phyloP scores from a whole-genome alignment of 2,797 vertebrate genomes.

The Notolepis coatsorum region DNA sequence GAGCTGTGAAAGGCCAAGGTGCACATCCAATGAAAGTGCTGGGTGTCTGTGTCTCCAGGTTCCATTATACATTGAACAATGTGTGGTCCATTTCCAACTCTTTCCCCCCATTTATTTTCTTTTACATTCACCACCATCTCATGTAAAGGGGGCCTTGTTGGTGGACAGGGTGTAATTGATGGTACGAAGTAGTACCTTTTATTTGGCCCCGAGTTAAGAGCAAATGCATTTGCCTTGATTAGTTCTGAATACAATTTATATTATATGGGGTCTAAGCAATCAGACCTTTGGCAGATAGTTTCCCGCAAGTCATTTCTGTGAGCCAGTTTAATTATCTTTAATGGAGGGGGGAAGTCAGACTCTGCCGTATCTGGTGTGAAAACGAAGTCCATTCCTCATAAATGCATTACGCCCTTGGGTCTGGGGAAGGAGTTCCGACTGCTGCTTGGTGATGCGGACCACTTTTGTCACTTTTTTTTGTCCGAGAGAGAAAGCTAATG shows the following conservation, averaged over 20 bases:
- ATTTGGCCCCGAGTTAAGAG: slow-evolving; percentile 59
- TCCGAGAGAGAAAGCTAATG: slow-evolving; percentile 44
- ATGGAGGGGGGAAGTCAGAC: slow-evolving; percentile 67
- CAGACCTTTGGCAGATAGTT: slow-evolving; percentile 55
- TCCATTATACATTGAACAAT: slow-evolving; percentile 14
- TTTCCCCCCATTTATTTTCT: slow-evolving; percentile 42
- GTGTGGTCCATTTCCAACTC: not conserved
- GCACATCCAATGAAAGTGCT: not conserved
- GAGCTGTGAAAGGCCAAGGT: slow-evolving; percentile 1
- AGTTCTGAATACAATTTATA: slow-evolving; percentile 72
- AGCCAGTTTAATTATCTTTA: slow-evolving; percentile 74
- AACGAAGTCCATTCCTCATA: slow-evolving; percentile 68
- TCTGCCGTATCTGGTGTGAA: slow-evolving; percentile 60
- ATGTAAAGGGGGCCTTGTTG: slow-evolving; percentile 30
- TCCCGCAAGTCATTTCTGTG: slow-evolving; percentile 62
- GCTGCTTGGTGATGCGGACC: slow-evolving; percentile 14
- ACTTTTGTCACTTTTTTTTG: slow-evolving; percentile 52
- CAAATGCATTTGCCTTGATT: slow-evolving; percentile 73
- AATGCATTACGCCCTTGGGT: slow-evolving; percentile 55
- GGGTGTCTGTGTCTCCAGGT: slow-evolving; percentile 1
- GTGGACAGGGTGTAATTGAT: slow-evolving; percentile 47
- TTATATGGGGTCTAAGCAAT: slow-evolving; percentile 60
- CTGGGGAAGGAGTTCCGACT: slow-evolving; percentile 23
- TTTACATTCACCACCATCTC: slow-evolving; percentile 34
- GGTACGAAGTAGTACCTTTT: slow-evolving; percentile 43